phyloP scores from a whole-genome alignment of 2,888 invertebrate genomes.

The Synergus itoensis region DNA sequence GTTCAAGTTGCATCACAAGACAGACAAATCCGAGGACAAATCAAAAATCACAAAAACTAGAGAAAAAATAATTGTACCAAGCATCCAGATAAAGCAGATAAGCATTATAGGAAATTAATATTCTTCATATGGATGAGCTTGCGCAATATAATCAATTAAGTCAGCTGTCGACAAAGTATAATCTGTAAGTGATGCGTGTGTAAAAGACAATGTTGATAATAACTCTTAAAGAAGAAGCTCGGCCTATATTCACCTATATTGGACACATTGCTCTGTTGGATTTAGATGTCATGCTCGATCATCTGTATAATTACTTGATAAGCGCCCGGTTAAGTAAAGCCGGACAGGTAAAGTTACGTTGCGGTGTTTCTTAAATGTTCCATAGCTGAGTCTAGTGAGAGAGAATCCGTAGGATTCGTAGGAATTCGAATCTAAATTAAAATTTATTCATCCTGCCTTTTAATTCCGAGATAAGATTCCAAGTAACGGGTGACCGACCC shows the following conservation, averaged over 20 bases:
- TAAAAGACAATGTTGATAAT: neutral
- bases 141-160: too few relatives aligned
- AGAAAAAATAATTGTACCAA: neutral
- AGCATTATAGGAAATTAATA: neutral
- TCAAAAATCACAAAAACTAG: too few relatives aligned
- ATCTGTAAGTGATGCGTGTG: too few relatives aligned
- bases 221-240: conserved; percentile 47
- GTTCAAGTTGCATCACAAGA: neutral
- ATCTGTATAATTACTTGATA: conserved; percentile 42
- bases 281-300: conserved; percentile 52
- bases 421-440: conserved; percentile 56
- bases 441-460: conserved; percentile 63
- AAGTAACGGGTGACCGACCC: conserved; percentile 39
- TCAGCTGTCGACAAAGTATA: too few relatives aligned
- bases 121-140: too few relatives aligned
- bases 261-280: conserved; percentile 46
- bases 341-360: neutral
- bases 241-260: conserved; percentile 47
- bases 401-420: conserved; percentile 39
- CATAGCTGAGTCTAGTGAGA: neutral
- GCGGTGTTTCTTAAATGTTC: neutral
- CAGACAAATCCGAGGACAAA: too few relatives aligned
- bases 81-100: neutral
- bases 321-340: neutral
- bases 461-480: conserved; percentile 61